Evolutionary conservation across 2,113 vertebrate species (phyloP), one percentile per base, ranked within the genome.

Genomic region (Mohoua ochrocephala): DNA sequence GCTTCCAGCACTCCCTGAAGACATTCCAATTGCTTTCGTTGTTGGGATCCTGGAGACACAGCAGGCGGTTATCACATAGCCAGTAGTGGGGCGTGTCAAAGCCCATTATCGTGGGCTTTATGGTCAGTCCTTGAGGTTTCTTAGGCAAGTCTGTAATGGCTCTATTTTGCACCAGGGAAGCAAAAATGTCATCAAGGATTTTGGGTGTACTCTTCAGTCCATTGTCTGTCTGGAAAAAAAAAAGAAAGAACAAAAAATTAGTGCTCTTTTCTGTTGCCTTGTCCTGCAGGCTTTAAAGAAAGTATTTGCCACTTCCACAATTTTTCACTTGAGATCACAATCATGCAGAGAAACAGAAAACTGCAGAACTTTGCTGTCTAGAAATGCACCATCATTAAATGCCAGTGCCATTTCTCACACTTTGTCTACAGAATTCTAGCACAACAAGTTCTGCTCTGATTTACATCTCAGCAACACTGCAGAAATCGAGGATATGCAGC

Each of bases 1-100:
- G 98, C 79, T 98, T 98, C 98, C 98, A 98, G 96, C 98, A 98
- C 71, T 98, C 98, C 73, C 98, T 95, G 84, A 98, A 98, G 45
- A 98, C 98, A 17, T 98, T 98, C 98, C 98, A 98, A 13, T 98
- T 98, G 73, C 98, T 98, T 69, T 98, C 98, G 10, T 98, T 98
- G 84, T 97, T 98, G 88, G 98, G 98, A 87, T 98, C 98, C 44
- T 98, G 98, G 6, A 98, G 95, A 82, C 98, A 98, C 4, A 98
- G 97, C 74, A 98, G 83, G 63, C 98, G 97, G 65, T 98, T 98
- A 39, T 98, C 98, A 64, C 98, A 98, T 0, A 98, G 31, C 98
- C 98, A 98, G 71, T 98, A 98, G 91, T 98, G 98, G n/a, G 98
- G 98, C 0, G 98, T 98, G 84, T 98, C 98, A 54, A 98, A 98